A percentile compares a stretch with the other conserved stretches of the same genome.
Conservation (phyloP, 92 coral and sea anemone species). For the Porites divaricata region DNA sequence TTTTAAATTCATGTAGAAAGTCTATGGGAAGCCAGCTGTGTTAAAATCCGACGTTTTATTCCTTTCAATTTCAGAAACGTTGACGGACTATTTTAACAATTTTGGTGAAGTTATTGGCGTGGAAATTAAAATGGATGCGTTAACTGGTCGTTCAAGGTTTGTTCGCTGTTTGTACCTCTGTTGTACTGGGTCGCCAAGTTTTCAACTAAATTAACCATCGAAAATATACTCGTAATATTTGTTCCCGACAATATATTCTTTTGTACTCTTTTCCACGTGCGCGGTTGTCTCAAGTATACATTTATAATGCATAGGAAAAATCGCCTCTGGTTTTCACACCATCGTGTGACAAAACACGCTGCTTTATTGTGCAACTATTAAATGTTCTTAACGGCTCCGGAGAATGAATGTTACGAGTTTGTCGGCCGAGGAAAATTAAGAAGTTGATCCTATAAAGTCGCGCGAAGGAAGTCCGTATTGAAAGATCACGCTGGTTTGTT, state of each 20-base stretch:
- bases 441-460: slow-evolving; percentile 18
- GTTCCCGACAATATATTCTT: slow-evolving; percentile 64
- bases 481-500: slow-evolving; percentile 26
- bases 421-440: neutral
- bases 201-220: slow-evolving; percentile 56
- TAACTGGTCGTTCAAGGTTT: slow-evolving; percentile 95
- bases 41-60: slow-evolving; percentile 5
- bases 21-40: slow-evolving; percentile 27
- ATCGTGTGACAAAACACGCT: slow-evolving; percentile 37
- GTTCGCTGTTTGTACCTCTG: slow-evolving; percentile 37
- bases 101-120: slow-evolving; percentile 96
- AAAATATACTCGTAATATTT: slow-evolving; percentile 63
- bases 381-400: slow-evolving; percentile 10
- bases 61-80: slow-evolving; percentile 68
- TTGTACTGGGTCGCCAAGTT: slow-evolving; percentile 40
- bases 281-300: slow-evolving; percentile 68
- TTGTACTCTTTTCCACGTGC: slow-evolving; percentile 64
- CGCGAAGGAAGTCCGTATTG: slow-evolving; percentile 7
- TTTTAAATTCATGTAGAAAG: slow-evolving; percentile 9
- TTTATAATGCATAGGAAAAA: slow-evolving; percentile 62
- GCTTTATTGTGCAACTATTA: slow-evolving; percentile 16
- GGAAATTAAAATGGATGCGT: slow-evolving; percentile 90
- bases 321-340: slow-evolving; percentile 24
- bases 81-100: slow-evolving; percentile 83
- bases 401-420: slow-evolving; percentile 10